A percentile compares a stretch with the other conserved stretches of the same genome.
These are phyloP conservation scores for Pipa parva DNA, from an alignment of 2,113 vertebrate genomes.

Conservation along the genomic window DNA sequence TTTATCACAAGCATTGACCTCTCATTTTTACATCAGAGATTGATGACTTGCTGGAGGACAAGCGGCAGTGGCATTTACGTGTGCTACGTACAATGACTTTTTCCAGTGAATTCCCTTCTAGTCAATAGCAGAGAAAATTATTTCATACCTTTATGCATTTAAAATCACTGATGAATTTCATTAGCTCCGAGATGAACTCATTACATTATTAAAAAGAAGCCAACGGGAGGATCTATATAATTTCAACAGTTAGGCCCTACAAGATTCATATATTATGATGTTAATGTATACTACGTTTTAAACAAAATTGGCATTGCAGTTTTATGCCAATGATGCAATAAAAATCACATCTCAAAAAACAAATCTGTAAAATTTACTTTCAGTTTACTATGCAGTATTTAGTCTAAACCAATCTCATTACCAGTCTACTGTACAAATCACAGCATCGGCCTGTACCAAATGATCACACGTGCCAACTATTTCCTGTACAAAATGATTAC, in stretches of 20 bases:
- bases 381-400: no score
- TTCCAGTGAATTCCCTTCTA: neutral
- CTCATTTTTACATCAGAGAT: slow-evolving; percentile 21
- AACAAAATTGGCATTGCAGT: neutral
- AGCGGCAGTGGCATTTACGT: neutral
- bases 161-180: slow-evolving; percentile 31
- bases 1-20: slow-evolving; percentile 29
- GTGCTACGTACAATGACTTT: neutral
- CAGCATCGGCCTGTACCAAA: no score
- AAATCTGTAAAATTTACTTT: no score
- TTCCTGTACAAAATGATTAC: no score
- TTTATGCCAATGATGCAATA: neutral
- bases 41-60: slow-evolving; percentile 27
- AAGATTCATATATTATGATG: neutral
- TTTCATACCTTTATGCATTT: slow-evolving; percentile 20
- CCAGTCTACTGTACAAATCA: no score
- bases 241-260: neutral
- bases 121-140: slow-evolving; percentile 4
- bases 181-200: slow-evolving; percentile 24
- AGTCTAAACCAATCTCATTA: no score
- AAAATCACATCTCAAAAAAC: no score
- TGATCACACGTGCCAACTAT: no score
- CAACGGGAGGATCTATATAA: slow-evolving; percentile 2
- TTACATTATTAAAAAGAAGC: slow-evolving; percentile 20
- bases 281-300: no score